Evolutionary conservation across 2,113 vertebrate species (phyloP), one percentile per base, ranked within the genome.

Genomic region (Calyptomena viridis): DNA sequence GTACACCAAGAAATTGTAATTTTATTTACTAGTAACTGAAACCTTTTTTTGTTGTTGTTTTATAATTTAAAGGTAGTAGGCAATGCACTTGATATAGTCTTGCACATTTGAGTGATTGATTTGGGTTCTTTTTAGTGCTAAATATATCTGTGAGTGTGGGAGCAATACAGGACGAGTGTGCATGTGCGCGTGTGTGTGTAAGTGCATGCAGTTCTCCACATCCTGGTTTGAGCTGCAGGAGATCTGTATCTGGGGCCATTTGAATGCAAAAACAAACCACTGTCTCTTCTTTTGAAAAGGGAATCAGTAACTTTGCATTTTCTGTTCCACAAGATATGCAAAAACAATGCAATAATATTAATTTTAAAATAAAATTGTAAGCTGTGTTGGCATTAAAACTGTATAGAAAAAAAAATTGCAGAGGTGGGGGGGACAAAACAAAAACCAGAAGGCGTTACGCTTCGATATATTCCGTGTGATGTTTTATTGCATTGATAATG

Each of bases 271-370:
- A 97, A 96, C 95, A 92, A 98, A 97, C 95, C 97, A 97, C 97
- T 97, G 92, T 98, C 98, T 98, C 97, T 95, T 97, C 97, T 98
- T 98, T 97, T 67, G 93, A 97, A 97, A 98, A 87, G 97, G 97
- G 98, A 98, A 98, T 98, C 98, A 95, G 98, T 97, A 98, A 98
- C 97, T 98, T 97, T 98, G 97, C 98, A 97, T 98, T 97, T 98
- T 98, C 97, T 98, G 98, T 98, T 98, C 98, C 99, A 99, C 99
- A 99, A 99, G 99, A 99, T 99, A 99, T 99, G 99, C 99, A 99
- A 99, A 99, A 99, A 99, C 99, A 99, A 99, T 99, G 99, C 99
- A 99, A 99, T 99, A 99, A 99, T 98, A 96, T 98, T 98, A 97
- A 98, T 97, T 97, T 98, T 96, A 83, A 98, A 98, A 97, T 97